Evolutionary conservation across 2,888 invertebrate genomes (phyloP).

Genomic region (Heliconius erato): DNA sequence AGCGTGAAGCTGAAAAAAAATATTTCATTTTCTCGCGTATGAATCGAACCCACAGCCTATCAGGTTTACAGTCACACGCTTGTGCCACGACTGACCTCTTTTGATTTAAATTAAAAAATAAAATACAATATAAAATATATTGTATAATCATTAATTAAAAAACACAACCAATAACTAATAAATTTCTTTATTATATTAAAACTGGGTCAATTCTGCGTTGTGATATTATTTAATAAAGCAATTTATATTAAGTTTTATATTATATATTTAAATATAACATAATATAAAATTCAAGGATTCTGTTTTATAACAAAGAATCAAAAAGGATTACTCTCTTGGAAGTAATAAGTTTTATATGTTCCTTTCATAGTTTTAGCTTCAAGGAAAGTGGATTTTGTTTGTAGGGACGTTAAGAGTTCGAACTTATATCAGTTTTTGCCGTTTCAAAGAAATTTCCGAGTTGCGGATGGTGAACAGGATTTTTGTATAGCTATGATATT

Average conservation of each 20-base stretch:
- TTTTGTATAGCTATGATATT: not conserved
- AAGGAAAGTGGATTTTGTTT: slow-evolving; percentile 76
- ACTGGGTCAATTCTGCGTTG: not conserved
- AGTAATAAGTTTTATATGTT: slow-evolving; percentile 77
- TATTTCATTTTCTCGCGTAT: no score
- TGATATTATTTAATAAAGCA: not conserved
- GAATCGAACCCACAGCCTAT: no score
- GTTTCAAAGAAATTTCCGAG: slow-evolving; percentile 13
- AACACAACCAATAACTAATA: not conserved
- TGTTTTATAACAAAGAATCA: slow-evolving; percentile 56
- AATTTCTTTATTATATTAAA: not conserved
- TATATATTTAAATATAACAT: not conserved
- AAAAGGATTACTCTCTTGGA: slow-evolving; percentile 76
- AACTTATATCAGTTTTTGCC: slow-evolving; percentile 58
- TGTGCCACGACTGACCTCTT: no score
- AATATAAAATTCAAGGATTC: slow-evolving; percentile 14
- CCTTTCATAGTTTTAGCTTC: slow-evolving; percentile 75
- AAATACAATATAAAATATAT: not conserved
- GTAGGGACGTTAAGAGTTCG: slow-evolving; percentile 62
- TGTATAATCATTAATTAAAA: not conserved
- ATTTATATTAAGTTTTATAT: not conserved
- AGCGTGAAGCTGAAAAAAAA: no score
- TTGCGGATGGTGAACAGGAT: not conserved
- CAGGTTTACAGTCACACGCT: no score
- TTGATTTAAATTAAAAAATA: no score